Conservation (phyloP, 2,888 invertebrate species). For the Caenorhabditis sp. region DNA sequence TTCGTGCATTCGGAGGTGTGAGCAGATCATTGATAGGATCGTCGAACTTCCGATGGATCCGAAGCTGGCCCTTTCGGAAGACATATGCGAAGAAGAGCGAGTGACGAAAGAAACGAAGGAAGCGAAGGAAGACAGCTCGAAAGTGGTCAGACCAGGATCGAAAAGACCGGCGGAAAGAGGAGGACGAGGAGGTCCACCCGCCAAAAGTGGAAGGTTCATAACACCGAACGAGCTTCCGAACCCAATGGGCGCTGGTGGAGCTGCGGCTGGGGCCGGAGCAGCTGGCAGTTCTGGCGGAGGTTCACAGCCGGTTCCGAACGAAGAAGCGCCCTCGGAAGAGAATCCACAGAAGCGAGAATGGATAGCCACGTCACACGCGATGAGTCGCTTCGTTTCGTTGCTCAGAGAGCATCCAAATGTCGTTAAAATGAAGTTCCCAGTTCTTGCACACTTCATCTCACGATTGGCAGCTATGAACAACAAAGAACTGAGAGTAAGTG, state of each 20-base stretch:
- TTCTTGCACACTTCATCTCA: slow-evolving; percentile 37
- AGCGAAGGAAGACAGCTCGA: slow-evolving; percentile 3
- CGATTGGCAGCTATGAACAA: slow-evolving; percentile 24
- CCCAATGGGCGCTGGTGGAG: slow-evolving; percentile 3
- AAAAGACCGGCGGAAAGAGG: slow-evolving; percentile 14
- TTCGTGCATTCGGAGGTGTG: slow-evolving; percentile 40
- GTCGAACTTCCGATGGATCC: slow-evolving; percentile 38
- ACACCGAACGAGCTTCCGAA: slow-evolving; percentile 30
- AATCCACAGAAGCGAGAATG: slow-evolving; percentile 11
- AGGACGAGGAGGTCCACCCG: slow-evolving; percentile 23
- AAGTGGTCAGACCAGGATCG: neutral
- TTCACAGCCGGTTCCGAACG: neutral
- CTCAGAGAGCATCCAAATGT: slow-evolving; percentile 46
- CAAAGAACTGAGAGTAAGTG: slow-evolving; percentile 28
- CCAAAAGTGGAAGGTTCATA: slow-evolving; percentile 38
- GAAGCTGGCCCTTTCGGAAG: slow-evolving; percentile 26
- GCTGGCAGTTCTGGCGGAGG: too few relatives aligned
- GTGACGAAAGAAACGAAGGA: neutral
- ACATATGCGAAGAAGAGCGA: slow-evolving; percentile 47
- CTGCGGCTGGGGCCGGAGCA: too few relatives aligned
- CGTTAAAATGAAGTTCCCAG: slow-evolving; percentile 31
- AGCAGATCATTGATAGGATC: slow-evolving; percentile 40
- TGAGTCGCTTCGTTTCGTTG: slow-evolving; percentile 37
- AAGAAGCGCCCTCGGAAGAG: neutral
- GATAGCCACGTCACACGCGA: slow-evolving; percentile 35